phyloP scores from a whole-genome alignment of 1,140 invertebrate genomes.

The Heliothis subflexa region DNA sequence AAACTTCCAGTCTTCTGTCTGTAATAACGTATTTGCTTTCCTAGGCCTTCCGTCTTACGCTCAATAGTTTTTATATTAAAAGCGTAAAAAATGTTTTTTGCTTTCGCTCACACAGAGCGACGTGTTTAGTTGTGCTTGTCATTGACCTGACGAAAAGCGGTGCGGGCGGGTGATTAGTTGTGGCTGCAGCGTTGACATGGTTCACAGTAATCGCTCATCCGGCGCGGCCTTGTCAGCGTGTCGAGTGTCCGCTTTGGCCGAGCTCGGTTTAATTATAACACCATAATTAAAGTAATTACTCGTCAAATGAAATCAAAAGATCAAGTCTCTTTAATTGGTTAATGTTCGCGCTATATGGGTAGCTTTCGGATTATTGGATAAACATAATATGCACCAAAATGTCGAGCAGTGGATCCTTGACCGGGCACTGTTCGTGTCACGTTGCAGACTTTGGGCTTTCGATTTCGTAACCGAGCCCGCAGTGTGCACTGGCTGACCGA shows the following conservation, averaged over 20 bases:
- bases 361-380: background rate
- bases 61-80: too few species aligned
- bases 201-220: constrained; percentile 79
- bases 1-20: background rate
- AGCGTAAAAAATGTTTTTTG: background rate
- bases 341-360: background rate
- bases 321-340: too few species aligned
- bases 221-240: constrained; percentile 69
- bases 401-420: constrained; percentile 69
- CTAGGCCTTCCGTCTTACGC: background rate
- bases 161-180: constrained; percentile 71
- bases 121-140: constrained; percentile 66
- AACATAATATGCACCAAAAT: background rate
- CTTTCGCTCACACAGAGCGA: background rate
- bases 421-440: constrained; percentile 70
- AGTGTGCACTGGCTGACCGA: constrained; percentile 65
- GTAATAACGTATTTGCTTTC: constrained; percentile 9
- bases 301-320: background rate
- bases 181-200: constrained; percentile 75
- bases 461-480: constrained; percentile 74
- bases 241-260: constrained; percentile 24
- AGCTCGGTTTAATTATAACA: constrained; percentile 10
- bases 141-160: constrained; percentile 72
- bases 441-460: constrained; percentile 68
- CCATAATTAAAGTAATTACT: constrained; percentile 1